Conservation (phyloP, 2,888 invertebrate species). For the Deilephila elpenor region DNA sequence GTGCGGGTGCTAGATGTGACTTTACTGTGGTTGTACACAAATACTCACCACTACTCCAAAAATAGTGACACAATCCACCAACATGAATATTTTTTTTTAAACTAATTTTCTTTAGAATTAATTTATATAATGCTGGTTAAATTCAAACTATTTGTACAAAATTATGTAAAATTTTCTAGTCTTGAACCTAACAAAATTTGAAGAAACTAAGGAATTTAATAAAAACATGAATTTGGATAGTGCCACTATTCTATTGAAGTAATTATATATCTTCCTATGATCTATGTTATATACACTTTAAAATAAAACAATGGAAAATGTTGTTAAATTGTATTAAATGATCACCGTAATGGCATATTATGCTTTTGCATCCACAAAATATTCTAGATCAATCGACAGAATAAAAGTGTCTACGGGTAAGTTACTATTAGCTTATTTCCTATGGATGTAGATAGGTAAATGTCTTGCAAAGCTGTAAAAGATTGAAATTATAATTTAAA, state of each 20-base stretch:
- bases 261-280: neutral
- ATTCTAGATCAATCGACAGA: slow-evolving; percentile 42
- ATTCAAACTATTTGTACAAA: too few relatives aligned
- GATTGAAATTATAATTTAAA: slow-evolving; percentile 14
- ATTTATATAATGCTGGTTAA: too few relatives aligned
- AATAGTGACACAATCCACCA: neutral
- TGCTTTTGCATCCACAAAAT: slow-evolving; percentile 53
- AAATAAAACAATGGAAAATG: slow-evolving; percentile 60
- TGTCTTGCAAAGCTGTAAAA: slow-evolving; percentile 28
- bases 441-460: slow-evolving; percentile 27
- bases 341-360: slow-evolving; percentile 57
- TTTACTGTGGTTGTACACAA: neutral
- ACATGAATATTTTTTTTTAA: neutral
- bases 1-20: slow-evolving; percentile 27
- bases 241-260: neutral
- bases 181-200: too few relatives aligned
- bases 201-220: neutral
- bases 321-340: slow-evolving; percentile 78
- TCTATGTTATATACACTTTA: slow-evolving; percentile 30
- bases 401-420: slow-evolving; percentile 41
- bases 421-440: slow-evolving; percentile 45
- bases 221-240: neutral
- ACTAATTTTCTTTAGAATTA: neutral
- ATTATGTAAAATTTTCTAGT: too few relatives aligned
- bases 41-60: neutral